A percentile compares a stretch with the other conserved stretches of the same genome.
Evolutionary conservation across 2,113 vertebrate species (phyloP).

Genomic region (Ondatra zibethicus): DNA sequence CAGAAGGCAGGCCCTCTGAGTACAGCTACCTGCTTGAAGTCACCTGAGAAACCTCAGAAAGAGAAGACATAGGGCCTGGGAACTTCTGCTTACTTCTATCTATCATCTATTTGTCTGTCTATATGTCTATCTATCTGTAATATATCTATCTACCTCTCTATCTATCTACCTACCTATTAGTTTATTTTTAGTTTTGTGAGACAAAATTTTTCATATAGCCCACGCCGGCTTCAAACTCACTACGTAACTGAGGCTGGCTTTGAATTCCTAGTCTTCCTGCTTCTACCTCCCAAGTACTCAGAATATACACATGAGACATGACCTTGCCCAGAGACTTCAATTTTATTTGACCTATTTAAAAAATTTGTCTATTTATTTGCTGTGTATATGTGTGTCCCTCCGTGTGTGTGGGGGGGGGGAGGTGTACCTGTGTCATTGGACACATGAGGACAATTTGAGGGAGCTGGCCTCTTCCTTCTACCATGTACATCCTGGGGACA

Average conservation of each 20-base stretch:
- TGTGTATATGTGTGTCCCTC: neutral
- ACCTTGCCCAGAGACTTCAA: neutral
- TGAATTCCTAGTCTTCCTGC: neutral
- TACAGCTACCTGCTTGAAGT: neutral
- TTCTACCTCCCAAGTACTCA: neutral
- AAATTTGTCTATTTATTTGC: neutral
- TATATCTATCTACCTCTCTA: neutral
- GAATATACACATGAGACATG: neutral
- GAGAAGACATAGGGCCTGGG: neutral
- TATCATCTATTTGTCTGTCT: neutral
- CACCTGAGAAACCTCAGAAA: neutral
- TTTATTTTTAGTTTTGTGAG: neutral
- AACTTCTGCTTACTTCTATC: neutral
- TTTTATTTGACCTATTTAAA: neutral
- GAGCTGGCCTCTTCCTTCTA: neutral
- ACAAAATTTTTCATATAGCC: neutral
- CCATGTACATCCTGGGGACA: neutral
- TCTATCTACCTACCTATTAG: neutral
- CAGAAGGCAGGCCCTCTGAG: neutral
- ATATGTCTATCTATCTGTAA: neutral
- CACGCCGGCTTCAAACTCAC: neutral
- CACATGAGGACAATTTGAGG: neutral
- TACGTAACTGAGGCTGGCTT: neutral
- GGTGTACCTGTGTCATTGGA: neutral
- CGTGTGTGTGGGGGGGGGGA: neutral